These are phyloP conservation scores for Drosophila sechellia DNA, from an alignment of 1,140 invertebrate species.

Conservation along the genomic window DNA sequence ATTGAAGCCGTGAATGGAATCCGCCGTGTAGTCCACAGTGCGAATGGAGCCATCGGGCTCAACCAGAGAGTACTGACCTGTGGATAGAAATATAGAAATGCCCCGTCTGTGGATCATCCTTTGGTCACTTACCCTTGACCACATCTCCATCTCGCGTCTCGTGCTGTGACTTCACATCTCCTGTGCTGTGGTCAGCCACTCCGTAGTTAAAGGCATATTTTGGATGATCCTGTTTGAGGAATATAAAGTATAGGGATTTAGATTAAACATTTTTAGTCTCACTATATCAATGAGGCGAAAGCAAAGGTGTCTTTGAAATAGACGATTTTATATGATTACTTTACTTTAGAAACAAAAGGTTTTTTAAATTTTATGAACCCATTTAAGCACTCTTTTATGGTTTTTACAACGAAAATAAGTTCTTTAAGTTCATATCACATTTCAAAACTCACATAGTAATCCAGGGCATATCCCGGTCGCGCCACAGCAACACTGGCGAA, in stretches of 20 bases:
- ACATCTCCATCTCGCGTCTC: slow-evolving; percentile 86
- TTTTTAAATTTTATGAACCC: too few species aligned
- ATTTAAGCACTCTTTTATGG: too few species aligned
- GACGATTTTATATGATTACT: too few species aligned
- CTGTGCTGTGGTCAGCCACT: slow-evolving; percentile 85
- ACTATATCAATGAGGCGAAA: too few species aligned
- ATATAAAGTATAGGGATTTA: background rate
- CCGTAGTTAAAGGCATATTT: slow-evolving; percentile 86
- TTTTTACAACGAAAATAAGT: too few species aligned
- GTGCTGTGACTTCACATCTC: slow-evolving; percentile 85
- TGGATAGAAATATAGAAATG: slow-evolving; percentile 2
- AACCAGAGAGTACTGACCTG: slow-evolving; percentile 88
- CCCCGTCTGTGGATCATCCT: background rate
- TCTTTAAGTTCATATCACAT: background rate
- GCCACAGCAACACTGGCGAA: slow-evolving; percentile 67
- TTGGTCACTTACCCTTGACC: slow-evolving; percentile 84
- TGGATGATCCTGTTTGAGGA: slow-evolving; percentile 82
- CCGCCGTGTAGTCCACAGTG: slow-evolving; percentile 88
- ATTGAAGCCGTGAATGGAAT: slow-evolving; percentile 86
- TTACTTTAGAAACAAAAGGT: too few species aligned
- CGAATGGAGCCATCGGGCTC: slow-evolving; percentile 89
- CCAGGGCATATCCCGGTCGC: slow-evolving; percentile 82
- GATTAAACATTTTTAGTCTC: too few species aligned
- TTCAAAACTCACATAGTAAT: slow-evolving; percentile 83
- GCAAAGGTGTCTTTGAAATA: too few species aligned